Base-by-base conservation (phyloP, 2,888 invertebrate species). In the Xestia ashworthii region DNA sequence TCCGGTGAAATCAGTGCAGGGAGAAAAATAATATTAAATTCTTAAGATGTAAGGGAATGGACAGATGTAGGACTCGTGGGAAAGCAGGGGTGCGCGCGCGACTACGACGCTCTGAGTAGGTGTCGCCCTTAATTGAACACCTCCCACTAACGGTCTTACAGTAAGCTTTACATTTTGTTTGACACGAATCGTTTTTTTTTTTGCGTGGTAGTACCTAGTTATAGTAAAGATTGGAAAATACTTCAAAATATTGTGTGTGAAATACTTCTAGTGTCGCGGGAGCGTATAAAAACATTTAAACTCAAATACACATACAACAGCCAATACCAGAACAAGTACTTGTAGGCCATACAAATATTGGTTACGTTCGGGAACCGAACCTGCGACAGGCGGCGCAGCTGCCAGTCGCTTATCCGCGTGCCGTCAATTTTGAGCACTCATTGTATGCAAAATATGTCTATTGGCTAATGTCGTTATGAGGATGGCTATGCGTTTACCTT, bases 51-150 rank as follows among this genome's bases (percentile, higher is more conserved):
- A 76, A 78, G 82, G 87, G 74, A 74, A 85, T 78, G 79, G 87
- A 72, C 87, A 89, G 89, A 87, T 89, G 88, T 81, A 11, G 41
- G 50, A 25, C 67, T 69, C 77, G 88, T 80, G 80, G 79, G 81
- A 76, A 81, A 66, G 69, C 46, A 66, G 65, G 83, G 83, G 84
- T 65, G 84, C 84, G 80, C 83, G 67, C 66, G 78, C 78, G 78
- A 1, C 48, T 48, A 14, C 11, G 25, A 6, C 32, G 60, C 60
- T 25, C 32, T 41, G 44, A 74, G 87, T 83, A 79, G 87, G 80
- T 84, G 87, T 84, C 50, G 64, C 71, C 79, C 55, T 81, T 81
- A n/a, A 11, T 16, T 9, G 9, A 68, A 69, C 83, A 55, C 83
- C 83, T 78, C 83, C 87, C 72, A 82, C 83, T 66, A 67, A 55